Evolutionary conservation across 2,888 invertebrate species (phyloP).

Genomic region (Eupithecia exiguata): DNA sequence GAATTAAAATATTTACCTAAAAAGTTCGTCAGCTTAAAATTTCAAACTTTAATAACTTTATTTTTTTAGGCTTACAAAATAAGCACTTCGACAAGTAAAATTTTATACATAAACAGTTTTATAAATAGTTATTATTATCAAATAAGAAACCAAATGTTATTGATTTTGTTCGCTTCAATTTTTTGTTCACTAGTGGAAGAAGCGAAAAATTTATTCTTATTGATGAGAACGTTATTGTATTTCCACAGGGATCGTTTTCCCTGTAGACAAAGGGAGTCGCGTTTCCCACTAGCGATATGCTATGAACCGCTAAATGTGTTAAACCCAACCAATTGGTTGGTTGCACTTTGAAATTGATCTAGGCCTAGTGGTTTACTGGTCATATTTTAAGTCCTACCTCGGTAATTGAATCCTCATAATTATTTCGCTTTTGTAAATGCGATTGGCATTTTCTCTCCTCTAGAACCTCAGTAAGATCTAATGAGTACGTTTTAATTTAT

Average conservation of each 20-base stretch:
- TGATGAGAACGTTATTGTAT: not conserved
- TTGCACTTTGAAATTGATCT: not conserved
- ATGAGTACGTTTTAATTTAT: no score
- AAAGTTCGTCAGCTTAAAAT: no score
- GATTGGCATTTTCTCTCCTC: not conserved
- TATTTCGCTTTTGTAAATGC: slow-evolving; percentile 3
- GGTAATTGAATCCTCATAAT: not conserved
- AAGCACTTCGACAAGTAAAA: no score
- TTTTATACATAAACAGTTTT: no score
- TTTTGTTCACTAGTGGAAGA: no score
- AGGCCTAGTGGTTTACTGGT: not conserved
- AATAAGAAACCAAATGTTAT: no score
- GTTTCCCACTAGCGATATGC: not conserved
- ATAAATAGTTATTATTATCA: no score
- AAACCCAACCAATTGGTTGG: not conserved
- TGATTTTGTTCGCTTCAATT: no score
- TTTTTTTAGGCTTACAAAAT: no score
- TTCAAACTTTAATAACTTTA: no score
- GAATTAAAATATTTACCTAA: not conserved
- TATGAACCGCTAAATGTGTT: not conserved
- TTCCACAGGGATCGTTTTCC: not conserved
- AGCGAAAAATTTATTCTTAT: no score
- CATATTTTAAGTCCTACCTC: not conserved
- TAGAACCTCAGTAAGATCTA: not conserved
- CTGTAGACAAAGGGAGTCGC: not conserved